Evolutionary conservation across 1,140 invertebrate genomes (phyloP).

Genomic region (Achroia grisella): DNA sequence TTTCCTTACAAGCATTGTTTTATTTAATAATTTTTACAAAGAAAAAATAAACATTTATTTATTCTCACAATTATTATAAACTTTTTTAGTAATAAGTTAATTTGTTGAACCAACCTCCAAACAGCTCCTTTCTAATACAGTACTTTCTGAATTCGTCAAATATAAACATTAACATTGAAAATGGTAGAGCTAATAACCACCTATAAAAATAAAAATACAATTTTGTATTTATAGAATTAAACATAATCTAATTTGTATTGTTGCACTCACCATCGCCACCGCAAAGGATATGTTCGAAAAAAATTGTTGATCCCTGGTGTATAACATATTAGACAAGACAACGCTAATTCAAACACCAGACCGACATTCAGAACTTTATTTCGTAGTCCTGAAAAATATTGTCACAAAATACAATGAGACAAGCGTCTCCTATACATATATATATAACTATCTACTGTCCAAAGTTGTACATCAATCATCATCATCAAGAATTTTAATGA

Average conservation of each 20-base stretch:
- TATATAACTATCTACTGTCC: too few species aligned
- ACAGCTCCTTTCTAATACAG: slow-evolving; percentile 41
- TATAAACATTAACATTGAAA: slow-evolving; percentile 39
- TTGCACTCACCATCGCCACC: slow-evolving; percentile 34
- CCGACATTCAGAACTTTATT: slow-evolving; percentile 52
- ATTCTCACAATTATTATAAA: slow-evolving; percentile 3
- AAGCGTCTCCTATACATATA: too few species aligned
- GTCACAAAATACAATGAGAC: too few species aligned
- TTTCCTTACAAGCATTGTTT: slow-evolving; percentile 6
- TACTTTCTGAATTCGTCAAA: slow-evolving; percentile 61
- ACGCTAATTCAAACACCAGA: slow-evolving; percentile 39
- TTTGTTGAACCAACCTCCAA: slow-evolving; percentile 48
- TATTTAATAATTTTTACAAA: not conserved
- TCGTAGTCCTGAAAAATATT: slow-evolving; percentile 45
- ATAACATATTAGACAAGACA: slow-evolving; percentile 45
- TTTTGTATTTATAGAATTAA: too few species aligned
- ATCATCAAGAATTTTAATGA: not conserved
- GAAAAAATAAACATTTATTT: not conserved
- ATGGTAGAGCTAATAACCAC: slow-evolving; percentile 58
- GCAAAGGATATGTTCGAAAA: slow-evolving; percentile 47
- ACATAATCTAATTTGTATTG: not conserved
- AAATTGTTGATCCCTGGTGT: slow-evolving; percentile 46
- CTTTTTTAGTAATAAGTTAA: slow-evolving; percentile 45
- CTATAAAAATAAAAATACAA: slow-evolving; percentile 24
- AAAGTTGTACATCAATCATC: not conserved